Percentiles rank a stretch among this genome's conserved stretches.
phyloP scores from a whole-genome alignment of 2,797 vertebrate species.

The Microchirus variegatus region DNA sequence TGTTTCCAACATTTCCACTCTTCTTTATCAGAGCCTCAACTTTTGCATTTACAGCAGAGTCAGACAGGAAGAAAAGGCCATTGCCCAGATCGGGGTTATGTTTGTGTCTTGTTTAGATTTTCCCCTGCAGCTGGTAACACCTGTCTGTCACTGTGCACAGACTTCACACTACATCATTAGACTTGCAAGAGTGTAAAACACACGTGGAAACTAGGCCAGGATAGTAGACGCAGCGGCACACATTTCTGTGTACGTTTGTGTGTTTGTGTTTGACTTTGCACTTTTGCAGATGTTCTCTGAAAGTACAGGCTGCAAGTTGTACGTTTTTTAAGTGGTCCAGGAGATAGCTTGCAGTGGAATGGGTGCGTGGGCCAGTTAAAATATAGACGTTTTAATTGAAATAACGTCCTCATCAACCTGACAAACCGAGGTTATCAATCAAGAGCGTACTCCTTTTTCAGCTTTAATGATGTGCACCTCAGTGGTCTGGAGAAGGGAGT shows the following conservation, averaged over 20 bases:
- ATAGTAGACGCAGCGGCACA: conserved; percentile 14
- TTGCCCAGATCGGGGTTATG: conserved; percentile 42
- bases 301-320: conserved; percentile 18
- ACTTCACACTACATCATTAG: conserved; percentile 68
- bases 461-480: conserved; percentile 10
- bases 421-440: conserved; percentile 1
- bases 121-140: conserved; percentile 66
- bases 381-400: conserved; percentile 1
- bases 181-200: conserved; percentile 41
- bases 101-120: conserved; percentile 65
- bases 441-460: conserved; percentile 19
- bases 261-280: conserved; percentile 28
- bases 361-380: conserved; percentile 11
- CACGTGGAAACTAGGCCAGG: conserved; percentile 26
- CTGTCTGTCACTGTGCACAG: conserved; percentile 65
- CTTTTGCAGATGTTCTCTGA: conserved; percentile 58
- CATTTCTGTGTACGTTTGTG: conserved; percentile 31
- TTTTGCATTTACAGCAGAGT: conserved; percentile 35
- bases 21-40: conserved; percentile 14
- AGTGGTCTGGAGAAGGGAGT: conserved; percentile 23
- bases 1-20: conserved; percentile 27
- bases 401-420: conserved; percentile 6
- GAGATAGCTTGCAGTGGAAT: conserved; percentile 16
- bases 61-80: conserved; percentile 7
- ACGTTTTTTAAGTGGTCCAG: conserved; percentile 15